Conservation (phyloP, 2,113 vertebrate species). For the Limnothrissa miodon region DNA sequence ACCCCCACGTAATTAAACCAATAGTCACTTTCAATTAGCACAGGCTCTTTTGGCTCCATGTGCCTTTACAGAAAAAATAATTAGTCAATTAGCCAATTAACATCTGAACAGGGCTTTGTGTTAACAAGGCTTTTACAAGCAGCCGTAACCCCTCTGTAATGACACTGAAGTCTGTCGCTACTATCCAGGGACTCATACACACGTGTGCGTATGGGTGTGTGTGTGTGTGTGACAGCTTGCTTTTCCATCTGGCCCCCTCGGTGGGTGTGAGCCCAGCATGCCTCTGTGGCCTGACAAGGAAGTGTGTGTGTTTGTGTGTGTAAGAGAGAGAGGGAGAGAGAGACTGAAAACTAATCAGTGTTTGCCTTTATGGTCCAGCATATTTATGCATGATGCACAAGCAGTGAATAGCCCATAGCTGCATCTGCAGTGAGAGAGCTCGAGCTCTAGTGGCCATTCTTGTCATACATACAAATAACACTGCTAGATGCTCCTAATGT, state of each 20-base stretch:
- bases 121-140: conserved; percentile 84
- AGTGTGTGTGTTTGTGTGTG: too few relatives aligned
- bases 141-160: conserved; percentile 75
- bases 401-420: conserved; percentile 34
- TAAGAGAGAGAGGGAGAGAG: too few relatives aligned
- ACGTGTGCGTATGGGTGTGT: conserved; percentile 15
- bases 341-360: conserved; percentile 44
- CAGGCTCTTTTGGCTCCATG: conserved; percentile 62
- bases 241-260: conserved; percentile 42
- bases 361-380: conserved; percentile 36
- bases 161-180: conserved; percentile 64
- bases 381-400: conserved; percentile 37
- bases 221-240: conserved; percentile 41
- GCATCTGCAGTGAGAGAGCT: conserved; percentile 46
- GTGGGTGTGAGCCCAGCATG: background rate
- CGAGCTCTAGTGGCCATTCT: too few relatives aligned
- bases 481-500: conserved; percentile 73
- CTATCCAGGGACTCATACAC: conserved; percentile 66
- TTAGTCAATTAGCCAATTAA: conserved; percentile 85
- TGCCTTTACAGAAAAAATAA: conserved; percentile 80
- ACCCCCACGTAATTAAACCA: conserved; percentile 77
- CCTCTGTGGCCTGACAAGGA: conserved; percentile 11
- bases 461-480: conserved; percentile 62
- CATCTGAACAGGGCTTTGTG: conserved; percentile 81
- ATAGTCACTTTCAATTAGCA: conserved; percentile 82